Conservation (phyloP, 2,113 vertebrate species). For the Entelurus aequoreus region DNA sequence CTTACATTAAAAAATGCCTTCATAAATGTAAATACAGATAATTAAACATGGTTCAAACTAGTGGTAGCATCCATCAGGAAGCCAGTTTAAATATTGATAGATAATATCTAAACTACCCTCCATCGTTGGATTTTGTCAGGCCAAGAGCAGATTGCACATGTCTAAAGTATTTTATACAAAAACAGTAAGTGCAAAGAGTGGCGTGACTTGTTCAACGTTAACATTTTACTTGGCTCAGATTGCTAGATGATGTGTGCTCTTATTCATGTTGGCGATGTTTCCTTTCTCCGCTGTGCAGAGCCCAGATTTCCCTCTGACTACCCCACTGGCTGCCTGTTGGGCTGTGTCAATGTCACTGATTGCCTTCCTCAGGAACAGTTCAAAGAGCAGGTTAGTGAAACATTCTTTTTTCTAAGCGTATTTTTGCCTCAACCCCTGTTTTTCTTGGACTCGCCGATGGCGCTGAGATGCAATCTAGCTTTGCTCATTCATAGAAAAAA, state of each 20-base stretch:
- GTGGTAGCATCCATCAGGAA: too few species aligned
- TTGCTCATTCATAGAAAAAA: not conserved
- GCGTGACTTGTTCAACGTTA: too few species aligned
- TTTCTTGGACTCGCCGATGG: not conserved
- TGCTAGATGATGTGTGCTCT: not conserved
- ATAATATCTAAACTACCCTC: too few species aligned
- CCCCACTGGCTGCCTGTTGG: constrained; percentile 89
- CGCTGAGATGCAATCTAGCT: not conserved
- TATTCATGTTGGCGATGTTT: constrained; percentile 4
- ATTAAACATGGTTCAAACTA: too few species aligned
- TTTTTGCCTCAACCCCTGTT: not conserved
- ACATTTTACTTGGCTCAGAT: too few species aligned
- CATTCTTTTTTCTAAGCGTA: not conserved
- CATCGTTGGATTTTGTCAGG: too few species aligned
- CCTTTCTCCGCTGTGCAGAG: constrained; percentile 67
- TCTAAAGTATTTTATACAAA: not conserved
- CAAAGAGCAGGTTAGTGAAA: constrained; percentile 81
- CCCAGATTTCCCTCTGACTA: constrained; percentile 85
- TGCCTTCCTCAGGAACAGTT: constrained; percentile 91
- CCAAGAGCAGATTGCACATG: too few species aligned
- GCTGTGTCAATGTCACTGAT: constrained; percentile 84
- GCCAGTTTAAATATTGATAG: too few species aligned
- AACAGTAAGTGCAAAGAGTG: too few species aligned
- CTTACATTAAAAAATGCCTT: too few species aligned
- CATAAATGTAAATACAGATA: too few species aligned